Conservation (phyloP, 2,797 vertebrate genomes). For the Sternarchorhynchus goeldii region DNA sequence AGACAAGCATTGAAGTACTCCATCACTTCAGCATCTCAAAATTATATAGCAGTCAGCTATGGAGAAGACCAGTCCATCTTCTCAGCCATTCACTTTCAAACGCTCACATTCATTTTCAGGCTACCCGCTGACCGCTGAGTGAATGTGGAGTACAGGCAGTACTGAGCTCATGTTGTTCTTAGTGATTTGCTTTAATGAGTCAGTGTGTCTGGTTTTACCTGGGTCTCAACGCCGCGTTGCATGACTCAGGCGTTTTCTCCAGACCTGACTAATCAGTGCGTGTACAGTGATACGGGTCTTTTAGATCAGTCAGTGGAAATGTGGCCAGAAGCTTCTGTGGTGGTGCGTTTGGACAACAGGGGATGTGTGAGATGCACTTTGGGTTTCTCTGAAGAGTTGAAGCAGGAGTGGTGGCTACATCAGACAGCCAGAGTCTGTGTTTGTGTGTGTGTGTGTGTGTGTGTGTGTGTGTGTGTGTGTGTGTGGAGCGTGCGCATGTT, state of each 20-base stretch:
- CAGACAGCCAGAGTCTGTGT: conserved; percentile 65
- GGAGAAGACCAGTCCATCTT: too few species aligned
- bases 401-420: too few species aligned
- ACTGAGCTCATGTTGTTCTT: too few species aligned
- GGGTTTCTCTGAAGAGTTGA: conserved; percentile 21
- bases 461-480: background rate
- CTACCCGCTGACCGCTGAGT: too few species aligned
- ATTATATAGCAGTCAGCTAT: too few species aligned
- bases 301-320: background rate
- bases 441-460: conserved; percentile 30
- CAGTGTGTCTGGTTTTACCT: conserved; percentile 15
- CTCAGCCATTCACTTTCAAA: too few species aligned
- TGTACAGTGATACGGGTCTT: background rate
- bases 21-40: too few species aligned
- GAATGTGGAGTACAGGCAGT: too few species aligned
- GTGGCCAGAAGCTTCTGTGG: conserved; percentile 55
- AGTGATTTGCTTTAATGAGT: conserved; percentile 3
- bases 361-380: background rate
- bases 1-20: too few species aligned
- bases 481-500: background rate
- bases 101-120: too few species aligned
- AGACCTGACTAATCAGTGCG: conserved; percentile 35
- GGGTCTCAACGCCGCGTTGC: background rate
- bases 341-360: background rate
- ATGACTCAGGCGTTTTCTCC: conserved; percentile 28